Evolutionary conservation across 2,797 vertebrate species (phyloP).

Genomic region (Sciurus vulgaris): DNA sequence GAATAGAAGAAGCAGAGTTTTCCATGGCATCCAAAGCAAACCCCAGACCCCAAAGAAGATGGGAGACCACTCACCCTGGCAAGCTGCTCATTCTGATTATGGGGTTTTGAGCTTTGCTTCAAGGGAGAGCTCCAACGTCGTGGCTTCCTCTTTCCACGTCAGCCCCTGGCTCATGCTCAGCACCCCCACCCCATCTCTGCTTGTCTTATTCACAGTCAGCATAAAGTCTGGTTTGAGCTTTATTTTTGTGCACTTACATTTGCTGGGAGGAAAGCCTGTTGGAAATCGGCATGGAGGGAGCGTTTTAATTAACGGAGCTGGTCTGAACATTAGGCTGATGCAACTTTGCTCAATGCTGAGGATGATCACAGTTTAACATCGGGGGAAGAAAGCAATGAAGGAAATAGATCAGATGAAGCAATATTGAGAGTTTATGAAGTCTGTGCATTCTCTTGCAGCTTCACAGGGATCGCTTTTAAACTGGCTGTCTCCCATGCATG

Average conservation of each 20-base stretch:
- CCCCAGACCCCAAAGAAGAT: background rate
- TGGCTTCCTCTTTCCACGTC: background rate
- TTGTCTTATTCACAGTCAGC: background rate
- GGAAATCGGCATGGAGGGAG: constrained; percentile 9
- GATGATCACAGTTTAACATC: constrained; percentile 59
- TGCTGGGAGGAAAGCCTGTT: constrained; percentile 48
- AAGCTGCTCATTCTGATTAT: background rate
- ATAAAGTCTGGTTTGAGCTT: background rate
- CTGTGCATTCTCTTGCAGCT: constrained; percentile 75
- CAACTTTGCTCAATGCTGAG: constrained; percentile 70
- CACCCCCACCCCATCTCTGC: background rate
- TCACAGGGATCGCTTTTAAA: constrained; percentile 75
- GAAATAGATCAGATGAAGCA: constrained; percentile 75
- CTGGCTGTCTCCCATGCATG: constrained; percentile 74
- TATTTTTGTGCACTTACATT: background rate
- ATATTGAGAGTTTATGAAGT: constrained; percentile 77
- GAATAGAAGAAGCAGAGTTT: background rate
- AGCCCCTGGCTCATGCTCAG: accelerated
- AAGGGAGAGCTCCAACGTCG: background rate
- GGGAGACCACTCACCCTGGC: background rate
- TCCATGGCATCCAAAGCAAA: background rate
- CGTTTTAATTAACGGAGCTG: constrained; percentile 71
- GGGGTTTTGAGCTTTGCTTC: constrained; percentile 6
- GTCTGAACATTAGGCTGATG: constrained; percentile 69
- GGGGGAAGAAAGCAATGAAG: constrained; percentile 52